Conservation (phyloP, 2,113 vertebrate genomes). For the Corythornis vintsioides region DNA sequence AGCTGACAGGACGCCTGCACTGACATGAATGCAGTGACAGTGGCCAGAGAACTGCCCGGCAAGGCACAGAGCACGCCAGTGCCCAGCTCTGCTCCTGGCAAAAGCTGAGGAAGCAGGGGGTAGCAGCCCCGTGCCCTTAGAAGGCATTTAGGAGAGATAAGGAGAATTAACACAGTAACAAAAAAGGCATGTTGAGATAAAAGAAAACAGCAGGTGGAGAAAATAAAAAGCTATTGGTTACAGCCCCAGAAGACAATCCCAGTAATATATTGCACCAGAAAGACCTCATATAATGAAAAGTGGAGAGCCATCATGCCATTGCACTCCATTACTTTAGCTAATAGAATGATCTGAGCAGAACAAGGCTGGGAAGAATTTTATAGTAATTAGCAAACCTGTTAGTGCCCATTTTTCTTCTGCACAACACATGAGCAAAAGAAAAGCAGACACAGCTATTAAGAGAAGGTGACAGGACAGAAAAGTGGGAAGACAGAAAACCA, state of each 20-base stretch:
- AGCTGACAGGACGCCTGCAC: not conserved
- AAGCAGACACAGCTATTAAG: not conserved
- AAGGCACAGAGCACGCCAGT: not conserved
- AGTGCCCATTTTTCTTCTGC: slow-evolving; percentile 23
- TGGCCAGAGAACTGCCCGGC: not conserved
- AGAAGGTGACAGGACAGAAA: not conserved
- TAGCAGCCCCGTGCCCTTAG: not conserved
- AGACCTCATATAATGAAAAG: slow-evolving; percentile 11
- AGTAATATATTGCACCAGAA: slow-evolving; percentile 29
- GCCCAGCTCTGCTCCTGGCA: not conserved
- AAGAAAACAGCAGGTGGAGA: slow-evolving; percentile 11
- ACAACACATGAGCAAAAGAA: slow-evolving; percentile 26
- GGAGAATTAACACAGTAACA: not conserved
- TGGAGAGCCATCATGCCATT: not conserved
- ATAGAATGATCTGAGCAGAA: slow-evolving; percentile 30
- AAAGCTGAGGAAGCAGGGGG: not conserved
- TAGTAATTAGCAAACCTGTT: slow-evolving; percentile 53
- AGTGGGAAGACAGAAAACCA: not conserved
- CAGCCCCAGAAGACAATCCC: not conserved
- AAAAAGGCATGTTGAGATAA: not conserved
- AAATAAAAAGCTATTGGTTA: slow-evolving; percentile 46
- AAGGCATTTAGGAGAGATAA: not conserved
- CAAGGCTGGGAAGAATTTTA: slow-evolving; percentile 21
- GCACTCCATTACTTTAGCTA: slow-evolving; percentile 44
- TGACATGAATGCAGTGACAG: not conserved